Evolutionary conservation across 2,888 invertebrate genomes (phyloP), one percentile per base, ranked within the genome.

Genomic region (Colletes collaris): DNA sequence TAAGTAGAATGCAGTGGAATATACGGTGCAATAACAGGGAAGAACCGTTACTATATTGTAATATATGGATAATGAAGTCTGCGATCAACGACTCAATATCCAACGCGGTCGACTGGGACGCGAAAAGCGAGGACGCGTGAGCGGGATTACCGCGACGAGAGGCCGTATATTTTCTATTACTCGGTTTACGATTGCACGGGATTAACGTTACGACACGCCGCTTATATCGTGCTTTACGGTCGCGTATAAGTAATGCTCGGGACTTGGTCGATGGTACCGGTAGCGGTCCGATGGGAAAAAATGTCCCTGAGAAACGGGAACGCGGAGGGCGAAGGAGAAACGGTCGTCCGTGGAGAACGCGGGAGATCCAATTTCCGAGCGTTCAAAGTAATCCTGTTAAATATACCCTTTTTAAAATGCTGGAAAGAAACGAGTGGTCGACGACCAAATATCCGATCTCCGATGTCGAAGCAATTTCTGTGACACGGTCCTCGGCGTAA

Each of bases 161-260:
- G 67, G 49, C 58, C 63, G 53, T 82, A 79, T 76, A 78, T 80
- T 86, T 86, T 76, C 84, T 80, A 84, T 82, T 78, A 74, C 78
- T 58, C 71, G 74, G 58, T 82, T 86, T 86, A 84, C 74, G 79
- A 84, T 80, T 82, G 79, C 56, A 13, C 68, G 35, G 72, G 78
- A 86, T 86, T 86, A 86, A 86, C 69, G 68, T 82, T 79, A 82
- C 35, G 74, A 66, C 65, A 52, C 60, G 50, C 63, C 70, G 72
- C 74, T 79, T 75, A 85, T 73, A 59, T 66, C 37, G 67, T 53
- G 71, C 74, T 85, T 83, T 73, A 81, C 59, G 37, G 46, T 50
- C 58, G 56, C 68, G 55, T 77, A 77, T 71, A 76, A 79, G 78
- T 79, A 75, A 79, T 67, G 75, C 58, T 64, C 13, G 27, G 2